Base-by-base conservation (phyloP, 2,113 vertebrate species). In the Nothoprocta pentlandii region DNA sequence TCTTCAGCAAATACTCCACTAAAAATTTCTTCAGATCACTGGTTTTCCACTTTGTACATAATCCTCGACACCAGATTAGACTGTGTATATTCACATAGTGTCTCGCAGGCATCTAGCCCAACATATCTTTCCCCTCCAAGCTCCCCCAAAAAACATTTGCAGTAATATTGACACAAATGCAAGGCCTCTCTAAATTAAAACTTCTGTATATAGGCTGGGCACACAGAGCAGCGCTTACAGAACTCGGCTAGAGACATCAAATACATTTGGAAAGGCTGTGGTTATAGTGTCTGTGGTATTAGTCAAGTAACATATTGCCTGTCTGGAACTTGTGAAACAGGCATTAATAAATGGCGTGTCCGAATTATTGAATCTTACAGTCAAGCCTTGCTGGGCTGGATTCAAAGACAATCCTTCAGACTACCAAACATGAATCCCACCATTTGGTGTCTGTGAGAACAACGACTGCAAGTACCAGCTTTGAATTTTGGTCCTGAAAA, bases 91-190 rank as follows among this genome's bases (percentile, higher is more conserved):
- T 85, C 74, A 85, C 83, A 84, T 9, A 64, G 41, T 51, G 9
- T 10, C 69, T 85, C 47, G 23, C 59, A 82, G 61, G 51, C 91
- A 74, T 83, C n/a, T 67, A 54, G 46, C 70, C 68, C 76, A 87
- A 91, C 94, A 74, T 9, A 66, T 16, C 22, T 21, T 87, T 85
- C 59, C 74, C 79, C 56, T 91, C 71, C 41, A 67, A 44, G 77
- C 23, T 47, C 41, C 32, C 41, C 41, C 3, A 71, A 93, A 93
- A 86, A 36, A 83, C 75, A 79, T 89, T 80, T 49, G 67, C 85
- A 78, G 87, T 88, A 94, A 91, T 93, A 94, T 94, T 95, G 93
- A 96, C 89, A 91, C 85, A 96, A 95, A 54, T 91, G 91, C 68
- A 75, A 92, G 54, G 28, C 76, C 61, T 71, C 70, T 46, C 95